Percentiles rank a stretch among this genome's conserved stretches.
These are phyloP conservation scores for Cotesia typhae DNA, from an alignment of 1,140 invertebrate genomes.

Conservation along the genomic window DNA sequence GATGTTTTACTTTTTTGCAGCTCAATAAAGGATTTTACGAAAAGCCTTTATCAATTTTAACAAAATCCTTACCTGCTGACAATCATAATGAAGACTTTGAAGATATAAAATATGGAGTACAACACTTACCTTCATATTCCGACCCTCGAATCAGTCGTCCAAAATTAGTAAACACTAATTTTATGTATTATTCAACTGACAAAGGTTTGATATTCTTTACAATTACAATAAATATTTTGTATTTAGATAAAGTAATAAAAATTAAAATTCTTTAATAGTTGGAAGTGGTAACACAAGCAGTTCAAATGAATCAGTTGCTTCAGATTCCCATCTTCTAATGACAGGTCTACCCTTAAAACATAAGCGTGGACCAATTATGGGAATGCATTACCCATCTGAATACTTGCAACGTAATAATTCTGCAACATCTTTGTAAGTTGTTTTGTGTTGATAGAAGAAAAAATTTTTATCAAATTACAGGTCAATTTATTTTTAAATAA, in stretches of 20 bases:
- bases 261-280: slow-evolving; percentile 42
- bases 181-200: slow-evolving; percentile 59
- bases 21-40: slow-evolving; percentile 67
- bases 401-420: slow-evolving; percentile 54
- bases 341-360: slow-evolving; percentile 55
- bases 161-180: slow-evolving; percentile 55
- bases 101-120: slow-evolving; percentile 50
- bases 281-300: slow-evolving; percentile 71
- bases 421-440: slow-evolving; percentile 53
- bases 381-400: slow-evolving; percentile 52
- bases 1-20: slow-evolving; percentile 51
- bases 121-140: slow-evolving; percentile 50
- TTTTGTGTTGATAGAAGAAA: not conserved
- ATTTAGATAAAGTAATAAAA: not conserved
- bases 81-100: slow-evolving; percentile 57
- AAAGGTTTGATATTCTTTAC: slow-evolving; percentile 45
- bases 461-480: not conserved
- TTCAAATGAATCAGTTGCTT: slow-evolving; percentile 79
- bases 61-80: slow-evolving; percentile 48
- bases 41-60: slow-evolving; percentile 56
- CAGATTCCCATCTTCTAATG: slow-evolving; percentile 57
- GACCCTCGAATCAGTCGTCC: slow-evolving; percentile 48
- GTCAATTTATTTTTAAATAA: slow-evolving; percentile 27
- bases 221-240: not conserved
- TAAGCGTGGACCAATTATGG: slow-evolving; percentile 53